Base-by-base conservation (phyloP, 2,888 invertebrate genomes). In the Eulithis prunata region DNA sequence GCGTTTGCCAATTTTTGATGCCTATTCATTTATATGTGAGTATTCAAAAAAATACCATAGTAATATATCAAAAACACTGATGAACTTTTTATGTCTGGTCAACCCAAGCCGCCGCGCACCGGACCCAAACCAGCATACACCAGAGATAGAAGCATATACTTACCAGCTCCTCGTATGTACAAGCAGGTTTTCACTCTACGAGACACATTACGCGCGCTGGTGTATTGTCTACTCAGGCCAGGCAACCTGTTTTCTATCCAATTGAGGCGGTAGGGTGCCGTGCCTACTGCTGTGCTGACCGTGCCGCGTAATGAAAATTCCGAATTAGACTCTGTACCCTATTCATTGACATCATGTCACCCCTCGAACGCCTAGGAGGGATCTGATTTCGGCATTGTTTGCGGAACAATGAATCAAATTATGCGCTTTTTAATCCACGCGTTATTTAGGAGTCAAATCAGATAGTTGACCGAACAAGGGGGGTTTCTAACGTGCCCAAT, bases 321-420 rank as follows among this genome's bases (percentile, higher is more conserved):
- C 73, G 80, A 87, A 86, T 86, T 84, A 84, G 74, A 84, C 67
- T 82, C 83, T 83, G 83, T 81, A 74, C 67, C 70, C 71, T 74
- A 76, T 78, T 76, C 76, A 79, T 76, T 77, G 75, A 79, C 41
- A 41, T 41, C 41, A 81, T 79, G 45, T 78, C 78, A 79, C 74
- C 79, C 82, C 73, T 67, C 71, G 75, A 70, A 67, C 52, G 63
- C 77, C 74, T 81, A 82, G 41, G 71, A 75, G 76, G 79, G 79
- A 74, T 75, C 75, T 68, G 71, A 71, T 72, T 73, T 14, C 71
- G 52, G 56, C 62, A 73, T 77, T 76, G 71, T 75, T 65, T 71
- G 54, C 47, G 69, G 59, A 72, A 32, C 71, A 74, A 74, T 69
- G 62, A 65, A 36, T 66, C 38, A 61, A 70, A 73, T 74, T 69